Evolutionary conservation across 2,113 vertebrate species (phyloP), one percentile per base, ranked within the genome.

Genomic region (Chauna torquata): DNA sequence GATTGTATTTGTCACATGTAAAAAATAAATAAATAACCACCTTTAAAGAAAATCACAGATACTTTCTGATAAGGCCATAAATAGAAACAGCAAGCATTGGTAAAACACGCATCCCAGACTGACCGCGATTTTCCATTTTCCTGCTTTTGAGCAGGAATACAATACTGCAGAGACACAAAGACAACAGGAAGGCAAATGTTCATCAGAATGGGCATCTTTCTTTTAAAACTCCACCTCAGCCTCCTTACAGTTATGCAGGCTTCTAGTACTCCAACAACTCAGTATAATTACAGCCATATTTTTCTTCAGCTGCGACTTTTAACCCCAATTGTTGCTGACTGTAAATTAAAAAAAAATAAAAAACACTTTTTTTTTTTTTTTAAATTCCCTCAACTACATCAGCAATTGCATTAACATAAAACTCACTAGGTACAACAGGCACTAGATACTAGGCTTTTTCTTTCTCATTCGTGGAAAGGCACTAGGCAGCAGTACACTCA

Each of bases 1-100:
- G 71, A 68, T 59, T 55, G 52, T 27, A 34, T 8, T 72, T 8
- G 1, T 52, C 0, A 2, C 4, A 0, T 23, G 76, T 44, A 12
- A 30, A 40, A 65, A 64, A 45, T 42, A 79, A 52, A 52, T 25
- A 52, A 52, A n/a, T n/a, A n/a, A n/a, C n/a, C n/a, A n/a, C 23
- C 38, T 65, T 44, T 3, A 28, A 61, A 20, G 62, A 66, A 81
- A 90, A 50, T 16, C 64, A 32, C 54, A 77, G 70, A 38, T 36
- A 59, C 22, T 25, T 18, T n/a, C 24, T 28, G 13, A 36, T 47
- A 77, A 36, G 20, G 54, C 34, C 55, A 27, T 25, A 27, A 20
- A 28, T 27, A 34, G 22, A 28, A 59, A 44, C 32, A 59, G 25
- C 11, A 45, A 22, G 34, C 25, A 59, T 20, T 32, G 14, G 5